Evolutionary conservation across 2,113 vertebrate genomes (phyloP).

Genomic region (Eptesicus fuscus): DNA sequence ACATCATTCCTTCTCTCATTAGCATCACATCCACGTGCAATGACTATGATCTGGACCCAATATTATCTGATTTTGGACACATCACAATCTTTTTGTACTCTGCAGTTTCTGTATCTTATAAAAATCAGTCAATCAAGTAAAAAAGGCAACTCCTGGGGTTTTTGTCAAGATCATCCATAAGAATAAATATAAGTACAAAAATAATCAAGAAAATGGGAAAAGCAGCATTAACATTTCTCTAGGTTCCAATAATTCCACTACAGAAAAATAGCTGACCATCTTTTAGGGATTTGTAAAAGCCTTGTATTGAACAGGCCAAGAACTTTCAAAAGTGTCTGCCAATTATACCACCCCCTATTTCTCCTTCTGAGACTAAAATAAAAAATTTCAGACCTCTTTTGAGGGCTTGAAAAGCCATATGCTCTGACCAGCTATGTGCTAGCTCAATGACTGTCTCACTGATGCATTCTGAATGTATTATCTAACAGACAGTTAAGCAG

Average conservation of each 20-base stretch:
- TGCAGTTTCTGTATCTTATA: conserved; percentile 31
- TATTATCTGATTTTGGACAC: background rate
- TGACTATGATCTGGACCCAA: background rate
- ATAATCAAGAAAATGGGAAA: conserved; percentile 21
- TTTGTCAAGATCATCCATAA: background rate
- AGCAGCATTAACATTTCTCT: conserved; percentile 12
- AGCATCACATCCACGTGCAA: background rate
- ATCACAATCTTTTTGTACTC: background rate
- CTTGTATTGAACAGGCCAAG: background rate
- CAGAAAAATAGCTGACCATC: conserved; percentile 36
- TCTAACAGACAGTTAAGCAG: conserved; percentile 1
- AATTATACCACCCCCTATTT: conserved; percentile 11
- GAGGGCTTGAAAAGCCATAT: background rate
- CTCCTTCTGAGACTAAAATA: conserved; percentile 24
- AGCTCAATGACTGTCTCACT: background rate
- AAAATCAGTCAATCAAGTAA: conserved; percentile 24
- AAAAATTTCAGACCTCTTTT: background rate
- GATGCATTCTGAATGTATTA: background rate
- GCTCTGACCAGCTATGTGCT: background rate
- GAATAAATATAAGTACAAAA: conserved; percentile 1
- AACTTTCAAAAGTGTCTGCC: conserved; percentile 21
- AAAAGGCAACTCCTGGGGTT: background rate
- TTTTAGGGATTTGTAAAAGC: conserved; percentile 22
- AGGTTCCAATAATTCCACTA: conserved; percentile 30
- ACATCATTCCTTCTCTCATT: background rate